Evolutionary conservation across 1,140 invertebrate species (phyloP).

Genomic region (Anagrus nilaparvatae): DNA sequence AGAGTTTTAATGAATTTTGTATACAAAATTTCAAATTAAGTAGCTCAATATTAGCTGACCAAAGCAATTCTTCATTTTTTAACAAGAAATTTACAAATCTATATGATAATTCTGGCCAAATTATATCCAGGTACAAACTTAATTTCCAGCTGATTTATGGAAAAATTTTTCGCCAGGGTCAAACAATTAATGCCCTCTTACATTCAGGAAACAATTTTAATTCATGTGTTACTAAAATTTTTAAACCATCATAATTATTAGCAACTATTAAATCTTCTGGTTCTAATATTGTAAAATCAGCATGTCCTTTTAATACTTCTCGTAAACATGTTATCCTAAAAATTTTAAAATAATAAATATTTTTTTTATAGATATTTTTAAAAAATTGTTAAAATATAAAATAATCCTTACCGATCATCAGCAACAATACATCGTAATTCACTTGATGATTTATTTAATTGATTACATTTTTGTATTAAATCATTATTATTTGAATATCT

Average conservation of each 20-base stretch:
- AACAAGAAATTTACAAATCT: too few relatives aligned
- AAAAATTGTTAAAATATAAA: background rate
- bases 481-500: constrained; percentile 38
- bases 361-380: constrained; percentile 1
- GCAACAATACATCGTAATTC: constrained; percentile 55
- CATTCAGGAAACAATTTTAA: constrained; percentile 36
- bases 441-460: constrained; percentile 19
- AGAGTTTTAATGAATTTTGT: too few relatives aligned
- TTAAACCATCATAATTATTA: constrained; percentile 40
- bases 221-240: constrained; percentile 61
- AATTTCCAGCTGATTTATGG: too few relatives aligned
- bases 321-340: constrained; percentile 65
- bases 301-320: constrained; percentile 57
- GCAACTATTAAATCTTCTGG: constrained; percentile 72
- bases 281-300: constrained; percentile 72
- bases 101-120: too few relatives aligned
- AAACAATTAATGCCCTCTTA: background rate
- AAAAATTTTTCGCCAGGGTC: background rate
- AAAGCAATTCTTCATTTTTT: too few relatives aligned
- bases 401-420: constrained; percentile 46
- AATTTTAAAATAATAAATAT: constrained; percentile 13
- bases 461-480: background rate
- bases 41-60: too few relatives aligned
- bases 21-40: too few relatives aligned
- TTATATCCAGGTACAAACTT: too few relatives aligned